These are phyloP conservation scores for Syritta pipiens DNA, from an alignment of 2,888 invertebrate species.

Conservation along the genomic window DNA sequence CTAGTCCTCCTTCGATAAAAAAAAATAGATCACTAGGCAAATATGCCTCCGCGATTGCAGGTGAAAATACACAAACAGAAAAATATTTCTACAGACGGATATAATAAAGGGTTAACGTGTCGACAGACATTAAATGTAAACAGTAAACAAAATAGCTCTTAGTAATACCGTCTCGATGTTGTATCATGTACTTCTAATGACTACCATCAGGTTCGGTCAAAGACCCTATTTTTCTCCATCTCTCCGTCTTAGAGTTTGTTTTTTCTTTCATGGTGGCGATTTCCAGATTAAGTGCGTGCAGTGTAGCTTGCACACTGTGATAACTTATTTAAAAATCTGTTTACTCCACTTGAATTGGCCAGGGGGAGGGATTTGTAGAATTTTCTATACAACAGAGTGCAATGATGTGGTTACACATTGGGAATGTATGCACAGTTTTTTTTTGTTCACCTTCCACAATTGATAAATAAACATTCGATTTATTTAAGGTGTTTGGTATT, in stretches of 20 bases:
- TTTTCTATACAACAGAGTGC: too few species aligned
- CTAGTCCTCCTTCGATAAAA: too few species aligned
- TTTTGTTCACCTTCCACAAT: conserved; percentile 15
- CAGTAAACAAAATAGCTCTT: conserved; percentile 23
- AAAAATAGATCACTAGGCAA: too few species aligned
- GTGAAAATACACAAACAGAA: conserved; percentile 24
- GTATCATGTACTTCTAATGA: conserved; percentile 48
- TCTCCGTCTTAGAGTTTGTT: conserved; percentile 21
- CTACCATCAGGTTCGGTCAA: conserved; percentile 35
- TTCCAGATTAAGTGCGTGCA: conserved; percentile 10
- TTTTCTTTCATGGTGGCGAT: conserved; percentile 14
- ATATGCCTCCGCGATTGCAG: background rate
- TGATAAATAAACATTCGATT: conserved; percentile 20
- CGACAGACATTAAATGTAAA: conserved; percentile 38
- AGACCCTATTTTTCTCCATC: conserved; percentile 27
- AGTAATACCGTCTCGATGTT: background rate
- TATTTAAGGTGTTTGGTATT: too few species aligned
- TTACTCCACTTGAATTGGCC: conserved; percentile 23
- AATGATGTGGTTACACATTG: conserved; percentile 1
- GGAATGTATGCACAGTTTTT: conserved; percentile 8
- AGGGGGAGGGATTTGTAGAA: background rate
- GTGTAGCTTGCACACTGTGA: background rate
- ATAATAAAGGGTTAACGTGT: conserved; percentile 26
- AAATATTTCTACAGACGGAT: conserved; percentile 1
- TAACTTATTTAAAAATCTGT: conserved; percentile 53